A percentile compares a stretch with the other conserved stretches of the same genome.
These are phyloP conservation scores for Malacoraja senta DNA, from an alignment of 2,797 vertebrate genomes.

Conservation along the genomic window DNA sequence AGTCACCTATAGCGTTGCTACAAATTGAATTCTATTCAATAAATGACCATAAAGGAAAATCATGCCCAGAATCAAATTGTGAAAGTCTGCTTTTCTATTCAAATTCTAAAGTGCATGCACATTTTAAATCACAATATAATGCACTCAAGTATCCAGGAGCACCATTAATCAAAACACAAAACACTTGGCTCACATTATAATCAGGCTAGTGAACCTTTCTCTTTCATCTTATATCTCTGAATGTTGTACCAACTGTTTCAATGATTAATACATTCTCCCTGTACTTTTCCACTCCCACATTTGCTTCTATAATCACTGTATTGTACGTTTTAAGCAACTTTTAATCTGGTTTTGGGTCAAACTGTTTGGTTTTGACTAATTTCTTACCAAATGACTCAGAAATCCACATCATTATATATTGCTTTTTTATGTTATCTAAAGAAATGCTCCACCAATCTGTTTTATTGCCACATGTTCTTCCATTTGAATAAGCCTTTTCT, in stretches of 20 bases:
- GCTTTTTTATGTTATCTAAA: too few species aligned
- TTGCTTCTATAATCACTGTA: not conserved
- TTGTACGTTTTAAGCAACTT: not conserved
- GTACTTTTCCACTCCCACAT: not conserved
- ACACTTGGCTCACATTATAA: slow-evolving; percentile 17
- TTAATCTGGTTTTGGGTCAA: not conserved
- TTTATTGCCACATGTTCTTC: not conserved
- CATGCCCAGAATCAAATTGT: not conserved
- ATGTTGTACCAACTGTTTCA: slow-evolving; percentile 3
- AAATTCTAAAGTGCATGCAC: not conserved
- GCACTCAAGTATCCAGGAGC: not conserved
- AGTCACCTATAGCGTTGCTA: not conserved
- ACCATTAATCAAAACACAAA: not conserved
- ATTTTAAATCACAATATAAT: not conserved
- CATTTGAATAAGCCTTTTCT: not conserved
- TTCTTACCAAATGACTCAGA: not conserved
- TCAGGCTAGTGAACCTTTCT: not conserved
- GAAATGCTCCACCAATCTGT: not conserved
- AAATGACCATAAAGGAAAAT: not conserved
- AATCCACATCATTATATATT: not conserved
- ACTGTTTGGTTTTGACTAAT: not conserved
- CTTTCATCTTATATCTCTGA: slow-evolving; percentile 3
- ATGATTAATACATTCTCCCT: not conserved
- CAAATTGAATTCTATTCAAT: not conserved
- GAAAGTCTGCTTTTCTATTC: not conserved